Conservation (phyloP, 2,797 vertebrate genomes). For the Parauchenoglanis punctatus region DNA sequence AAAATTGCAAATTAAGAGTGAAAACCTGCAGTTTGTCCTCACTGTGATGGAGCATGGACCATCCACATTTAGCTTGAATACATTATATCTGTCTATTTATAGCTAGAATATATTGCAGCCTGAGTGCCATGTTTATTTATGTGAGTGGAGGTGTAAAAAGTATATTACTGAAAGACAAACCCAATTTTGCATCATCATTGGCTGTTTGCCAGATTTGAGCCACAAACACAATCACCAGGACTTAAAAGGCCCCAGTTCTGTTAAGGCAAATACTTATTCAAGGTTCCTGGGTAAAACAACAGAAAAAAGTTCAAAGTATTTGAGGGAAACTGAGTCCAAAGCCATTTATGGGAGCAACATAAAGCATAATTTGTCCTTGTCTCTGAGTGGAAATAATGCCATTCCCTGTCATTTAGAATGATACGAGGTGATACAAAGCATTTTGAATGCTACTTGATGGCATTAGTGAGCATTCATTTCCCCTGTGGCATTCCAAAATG, state of each 20-base stretch:
- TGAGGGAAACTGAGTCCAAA: background rate
- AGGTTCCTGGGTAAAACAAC: background rate
- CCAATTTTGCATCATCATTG: background rate
- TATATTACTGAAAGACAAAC: background rate
- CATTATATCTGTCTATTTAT: background rate
- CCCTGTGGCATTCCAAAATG: background rate
- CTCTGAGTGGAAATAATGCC: background rate
- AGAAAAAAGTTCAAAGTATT: background rate
- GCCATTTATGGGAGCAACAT: background rate
- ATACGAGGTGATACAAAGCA: background rate
- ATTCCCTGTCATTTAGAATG: background rate
- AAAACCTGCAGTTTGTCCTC: constrained; percentile 54
- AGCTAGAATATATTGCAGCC: background rate
- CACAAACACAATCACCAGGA: background rate
- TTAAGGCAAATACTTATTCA: background rate
- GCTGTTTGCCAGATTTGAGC: background rate
- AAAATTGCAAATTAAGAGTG: background rate
- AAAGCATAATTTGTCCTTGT: background rate
- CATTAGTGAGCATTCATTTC: background rate
- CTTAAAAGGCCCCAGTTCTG: background rate
- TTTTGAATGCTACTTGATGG: background rate
- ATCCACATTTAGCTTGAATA: constrained; percentile 37
- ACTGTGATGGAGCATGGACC: constrained; percentile 43
- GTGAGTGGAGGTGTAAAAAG: background rate
- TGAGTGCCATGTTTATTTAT: background rate